Evolutionary conservation across 2,797 vertebrate genomes (phyloP).

Genomic region (Peromyscus aztecus): DNA sequence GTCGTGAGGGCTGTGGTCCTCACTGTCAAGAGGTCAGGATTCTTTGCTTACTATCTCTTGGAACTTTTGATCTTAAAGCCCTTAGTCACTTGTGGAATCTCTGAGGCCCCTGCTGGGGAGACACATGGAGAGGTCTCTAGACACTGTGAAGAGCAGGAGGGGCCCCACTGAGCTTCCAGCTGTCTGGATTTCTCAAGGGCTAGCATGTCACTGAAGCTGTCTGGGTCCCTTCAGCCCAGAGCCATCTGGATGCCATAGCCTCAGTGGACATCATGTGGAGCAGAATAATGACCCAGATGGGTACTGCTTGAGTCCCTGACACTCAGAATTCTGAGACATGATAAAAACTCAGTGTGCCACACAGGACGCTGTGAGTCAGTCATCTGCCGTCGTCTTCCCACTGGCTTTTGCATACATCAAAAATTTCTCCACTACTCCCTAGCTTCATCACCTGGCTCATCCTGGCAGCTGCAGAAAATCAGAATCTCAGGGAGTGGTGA

Average conservation of each 20-base stretch:
- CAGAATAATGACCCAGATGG: not conserved
- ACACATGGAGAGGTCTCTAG: not conserved
- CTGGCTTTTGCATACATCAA: not conserved
- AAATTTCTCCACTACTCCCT: not conserved
- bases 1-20: not conserved
- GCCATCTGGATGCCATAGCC: not conserved
- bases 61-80: not conserved
- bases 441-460: not conserved
- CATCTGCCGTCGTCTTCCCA: not conserved
- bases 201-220: not conserved
- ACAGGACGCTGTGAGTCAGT: not conserved
- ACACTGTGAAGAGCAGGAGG: no score
- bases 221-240: not conserved
- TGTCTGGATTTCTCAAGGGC: not conserved
- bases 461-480: not conserved
- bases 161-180: not conserved
- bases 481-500: not conserved
- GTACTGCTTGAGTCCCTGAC: not conserved
- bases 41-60: not conserved
- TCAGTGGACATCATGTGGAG: not conserved
- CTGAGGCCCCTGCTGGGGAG: not conserved
- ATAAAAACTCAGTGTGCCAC: not conserved
- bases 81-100: not conserved
- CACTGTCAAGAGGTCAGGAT: not conserved
- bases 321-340: not conserved